These are phyloP conservation scores for Drosophila stalkeri DNA, from an alignment of 2,888 invertebrate genomes.

Conservation along the genomic window DNA sequence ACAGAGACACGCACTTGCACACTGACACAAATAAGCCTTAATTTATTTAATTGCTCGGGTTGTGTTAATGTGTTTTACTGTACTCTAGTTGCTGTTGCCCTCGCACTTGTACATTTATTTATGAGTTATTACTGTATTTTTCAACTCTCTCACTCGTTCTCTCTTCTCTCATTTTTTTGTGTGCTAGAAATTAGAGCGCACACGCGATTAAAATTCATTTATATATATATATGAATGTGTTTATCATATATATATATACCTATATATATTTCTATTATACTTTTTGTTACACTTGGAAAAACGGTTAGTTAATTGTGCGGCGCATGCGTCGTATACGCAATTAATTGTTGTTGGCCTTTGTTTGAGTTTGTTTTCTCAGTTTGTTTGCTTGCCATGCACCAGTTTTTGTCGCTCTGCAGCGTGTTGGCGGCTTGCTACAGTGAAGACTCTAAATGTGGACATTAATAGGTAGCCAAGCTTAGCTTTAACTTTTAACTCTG, in stretches of 20 bases:
- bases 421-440: background rate
- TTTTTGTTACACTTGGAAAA: slow-evolving; percentile 28
- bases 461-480: background rate
- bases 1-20: slow-evolving; percentile 17
- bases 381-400: background rate
- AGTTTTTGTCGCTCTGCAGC: background rate
- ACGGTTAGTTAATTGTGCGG: slow-evolving; percentile 45
- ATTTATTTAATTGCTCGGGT: slow-evolving; percentile 81
- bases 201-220: slow-evolving; percentile 66
- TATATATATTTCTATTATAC: background rate
- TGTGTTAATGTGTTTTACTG: slow-evolving; percentile 37
- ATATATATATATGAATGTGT: background rate
- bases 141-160: background rate
- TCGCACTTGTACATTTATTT: slow-evolving; percentile 46
- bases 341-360: slow-evolving; percentile 29
- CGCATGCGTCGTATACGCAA: slow-evolving; percentile 56
- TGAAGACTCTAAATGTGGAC: background rate
- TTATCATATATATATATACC: background rate
- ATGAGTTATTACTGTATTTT: slow-evolving; percentile 28
- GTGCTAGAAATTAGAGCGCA: slow-evolving; percentile 59
- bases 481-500: background rate
- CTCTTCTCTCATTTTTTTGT: background rate
- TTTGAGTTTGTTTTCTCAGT: slow-evolving; percentile 16
- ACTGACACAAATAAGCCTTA: slow-evolving; percentile 66
- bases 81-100: slow-evolving; percentile 29